Conservation (phyloP, 2,888 invertebrate genomes). For the Dynastes tityus region DNA sequence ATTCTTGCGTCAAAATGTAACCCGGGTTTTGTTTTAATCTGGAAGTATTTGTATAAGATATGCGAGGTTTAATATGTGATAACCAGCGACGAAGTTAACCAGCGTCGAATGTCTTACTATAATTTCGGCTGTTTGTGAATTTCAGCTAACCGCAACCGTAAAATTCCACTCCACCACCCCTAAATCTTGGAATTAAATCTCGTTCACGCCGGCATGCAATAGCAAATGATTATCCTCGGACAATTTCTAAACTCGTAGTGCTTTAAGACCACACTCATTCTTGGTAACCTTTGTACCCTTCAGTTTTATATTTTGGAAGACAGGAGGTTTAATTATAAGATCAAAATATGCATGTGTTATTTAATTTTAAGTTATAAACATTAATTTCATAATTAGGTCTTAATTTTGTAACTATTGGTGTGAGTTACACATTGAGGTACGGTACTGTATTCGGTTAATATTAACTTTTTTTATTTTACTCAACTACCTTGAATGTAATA, state of each 20-base stretch:
- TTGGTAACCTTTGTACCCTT: neutral
- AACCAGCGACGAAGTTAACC: constrained; percentile 57
- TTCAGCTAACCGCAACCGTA: constrained; percentile 54
- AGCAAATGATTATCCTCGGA: constrained; percentile 38
- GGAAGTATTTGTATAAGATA: constrained; percentile 39
- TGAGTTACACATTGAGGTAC: too few relatives aligned
- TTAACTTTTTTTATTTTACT: too few relatives aligned
- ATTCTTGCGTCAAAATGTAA: too few relatives aligned
- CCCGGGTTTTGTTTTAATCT: too few relatives aligned
- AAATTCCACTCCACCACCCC: constrained; percentile 50
- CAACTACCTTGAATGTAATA: too few relatives aligned
- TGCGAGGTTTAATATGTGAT: constrained; percentile 56
- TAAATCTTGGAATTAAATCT: constrained; percentile 56
- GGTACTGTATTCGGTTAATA: too few relatives aligned
- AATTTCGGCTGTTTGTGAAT: constrained; percentile 52
- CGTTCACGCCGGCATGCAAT: constrained; percentile 46
- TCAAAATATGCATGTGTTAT: constrained; percentile 21
- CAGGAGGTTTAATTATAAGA: constrained; percentile 14
- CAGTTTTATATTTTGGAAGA: too few relatives aligned
- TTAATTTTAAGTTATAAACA: neutral
- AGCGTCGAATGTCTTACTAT: constrained; percentile 55
- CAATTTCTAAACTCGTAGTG: constrained; percentile 14
- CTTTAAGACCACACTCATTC: neutral
- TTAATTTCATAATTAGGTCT: constrained; percentile 8
- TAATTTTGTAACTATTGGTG: neutral